Evolutionary conservation across 2,888 invertebrate species (phyloP), one percentile per base, ranked within the genome.

Genomic region (Sarcophaga subvicina): DNA sequence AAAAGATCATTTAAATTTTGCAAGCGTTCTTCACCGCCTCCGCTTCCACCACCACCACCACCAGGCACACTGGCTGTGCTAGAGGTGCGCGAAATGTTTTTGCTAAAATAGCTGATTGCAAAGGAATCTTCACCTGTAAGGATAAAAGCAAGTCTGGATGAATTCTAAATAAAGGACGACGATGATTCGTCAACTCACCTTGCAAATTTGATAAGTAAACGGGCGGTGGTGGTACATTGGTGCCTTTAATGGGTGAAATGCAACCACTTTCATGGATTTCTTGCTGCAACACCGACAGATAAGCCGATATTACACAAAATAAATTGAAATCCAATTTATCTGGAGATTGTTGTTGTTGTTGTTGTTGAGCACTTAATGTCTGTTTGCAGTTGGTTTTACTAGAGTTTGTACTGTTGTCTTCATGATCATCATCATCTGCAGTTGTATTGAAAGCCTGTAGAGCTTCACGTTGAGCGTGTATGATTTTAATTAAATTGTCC

Each of bases 261-360:
- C 93, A 94, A n/a, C 93, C 93, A 86, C 93, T 93, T 88, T 93
- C 93, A 75, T 93, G 92, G 77, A 93, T 93, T 88, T 93, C 93
- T 86, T 93, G 93, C 85, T 94, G 93, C 69, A 93, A 88, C 83
- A 94, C 93, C 27, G 93, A 93, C 80, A 94, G 89, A 88, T 93
- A 93, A 20, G 93, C 93, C 63, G 93, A 92, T 84, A 94, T 90
- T 49, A 94, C 92, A 88, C 93, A 94, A 89, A 94, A 94, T 80
- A 93, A 90, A 90, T 94, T 93, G 80, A 93, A 93, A 88, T 92
- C 92, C 70, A 94, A 90, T 85, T 90, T 89, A 88, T 91, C 89
- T 14, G 64, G 3, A 88, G 86, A 3, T n/a, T 82, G 80, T 69
- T 85, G 59, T 73, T 60, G 80, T 73, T 60, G 80, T 76, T 78